Evolutionary conservation across 1,140 invertebrate genomes (phyloP).

Genomic region (Eriocheir sinensis): DNA sequence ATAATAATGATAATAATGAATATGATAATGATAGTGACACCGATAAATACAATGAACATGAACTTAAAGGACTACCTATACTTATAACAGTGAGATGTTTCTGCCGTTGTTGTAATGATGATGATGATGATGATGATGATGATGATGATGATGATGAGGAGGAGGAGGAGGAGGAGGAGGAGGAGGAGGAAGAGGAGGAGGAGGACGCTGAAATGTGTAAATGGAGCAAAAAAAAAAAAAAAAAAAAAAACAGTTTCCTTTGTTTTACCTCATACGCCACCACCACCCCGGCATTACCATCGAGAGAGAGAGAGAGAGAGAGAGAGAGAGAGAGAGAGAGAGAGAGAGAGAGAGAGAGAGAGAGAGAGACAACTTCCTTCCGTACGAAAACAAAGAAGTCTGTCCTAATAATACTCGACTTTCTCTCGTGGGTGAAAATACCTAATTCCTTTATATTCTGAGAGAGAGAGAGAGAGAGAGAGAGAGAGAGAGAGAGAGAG

Average conservation of each 20-base stretch:
- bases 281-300: background rate
- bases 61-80: no score
- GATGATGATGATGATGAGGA: background rate
- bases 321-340: background rate
- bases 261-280: background rate
- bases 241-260: background rate
- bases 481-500: background rate
- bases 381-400: background rate
- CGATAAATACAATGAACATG: no score
- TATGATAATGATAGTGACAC: no score
- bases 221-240: background rate
- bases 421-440: no score
- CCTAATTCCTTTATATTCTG: no score
- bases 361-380: no score
- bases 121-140: no score
- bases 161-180: background rate
- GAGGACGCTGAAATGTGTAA: background rate
- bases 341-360: constrained; percentile 22
- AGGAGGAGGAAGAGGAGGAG: background rate
- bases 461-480: no score
- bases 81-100: no score
- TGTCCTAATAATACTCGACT: no score
- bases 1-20: no score
- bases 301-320: background rate
- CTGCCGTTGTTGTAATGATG: no score